Percentiles rank a stretch among this genome's conserved stretches.
These are phyloP conservation scores for Drosophila pachea DNA, from an alignment of 1,140 invertebrate species.

Conservation along the genomic window DNA sequence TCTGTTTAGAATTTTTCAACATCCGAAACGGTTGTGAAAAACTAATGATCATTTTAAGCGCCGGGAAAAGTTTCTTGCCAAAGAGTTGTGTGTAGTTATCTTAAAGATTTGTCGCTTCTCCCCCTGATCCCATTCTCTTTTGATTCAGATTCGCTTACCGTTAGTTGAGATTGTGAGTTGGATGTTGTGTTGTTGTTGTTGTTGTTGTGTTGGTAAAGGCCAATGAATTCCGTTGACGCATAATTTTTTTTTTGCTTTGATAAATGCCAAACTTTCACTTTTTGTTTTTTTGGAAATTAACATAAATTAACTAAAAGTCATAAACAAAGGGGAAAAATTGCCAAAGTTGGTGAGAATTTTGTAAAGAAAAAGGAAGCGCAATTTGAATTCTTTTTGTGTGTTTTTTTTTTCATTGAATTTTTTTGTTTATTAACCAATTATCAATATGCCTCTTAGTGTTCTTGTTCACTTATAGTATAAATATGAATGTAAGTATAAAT, in stretches of 20 bases:
- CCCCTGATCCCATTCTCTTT: conserved; percentile 3
- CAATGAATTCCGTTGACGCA: conserved; percentile 45
- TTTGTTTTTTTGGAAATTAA: not conserved
- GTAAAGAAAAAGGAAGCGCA: conserved; percentile 67
- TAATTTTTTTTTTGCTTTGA: conserved; percentile 56
- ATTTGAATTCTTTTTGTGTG: conserved; percentile 51
- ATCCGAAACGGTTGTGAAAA: conserved; percentile 44
- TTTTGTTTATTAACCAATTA: conserved; percentile 76
- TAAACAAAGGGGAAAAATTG: conserved; percentile 18
- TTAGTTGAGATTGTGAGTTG: conserved; percentile 35
- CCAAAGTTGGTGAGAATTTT: conserved; percentile 53
- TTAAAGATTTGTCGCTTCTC: conserved; percentile 38
- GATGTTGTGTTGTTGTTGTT: conserved; percentile 34
- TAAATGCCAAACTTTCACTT: conserved; percentile 38
- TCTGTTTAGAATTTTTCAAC: conserved; percentile 56
- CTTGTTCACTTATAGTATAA: conserved; percentile 57
- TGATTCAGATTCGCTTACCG: conserved; percentile 32
- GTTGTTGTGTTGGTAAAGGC: conserved; percentile 52
- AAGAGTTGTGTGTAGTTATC: conserved; percentile 18
- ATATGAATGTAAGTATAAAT: conserved; percentile 76
- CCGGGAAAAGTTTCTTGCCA: conserved; percentile 32
- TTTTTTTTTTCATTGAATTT: conserved; percentile 59
- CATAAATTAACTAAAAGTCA: conserved; percentile 6
- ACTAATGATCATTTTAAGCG: conserved; percentile 45
- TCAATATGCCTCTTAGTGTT: conserved; percentile 52